A percentile compares a stretch with the other conserved stretches of the same genome.
Conservation (phyloP, 2,797 vertebrate genomes). For the Delichon dasypus region DNA sequence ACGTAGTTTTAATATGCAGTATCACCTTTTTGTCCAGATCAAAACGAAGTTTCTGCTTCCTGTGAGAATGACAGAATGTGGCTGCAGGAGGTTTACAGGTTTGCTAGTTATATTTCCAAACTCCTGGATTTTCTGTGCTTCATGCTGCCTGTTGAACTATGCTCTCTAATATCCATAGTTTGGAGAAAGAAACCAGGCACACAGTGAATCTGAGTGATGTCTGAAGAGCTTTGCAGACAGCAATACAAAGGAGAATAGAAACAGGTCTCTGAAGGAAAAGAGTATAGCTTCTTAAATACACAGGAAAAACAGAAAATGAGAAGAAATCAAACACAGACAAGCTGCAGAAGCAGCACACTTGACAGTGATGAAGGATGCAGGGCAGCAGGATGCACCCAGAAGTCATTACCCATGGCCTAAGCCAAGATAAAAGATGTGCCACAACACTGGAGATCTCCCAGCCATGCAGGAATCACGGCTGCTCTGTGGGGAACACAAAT, state of each 20-base stretch:
- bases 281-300: neutral
- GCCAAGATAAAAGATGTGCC: neutral
- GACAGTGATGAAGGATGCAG: neutral
- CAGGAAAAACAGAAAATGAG: neutral
- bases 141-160: neutral
- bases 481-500: neutral
- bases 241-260: neutral
- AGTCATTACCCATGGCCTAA: neutral
- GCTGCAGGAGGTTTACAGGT: neutral
- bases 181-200: neutral
- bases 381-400: neutral
- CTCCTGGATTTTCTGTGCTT: neutral
- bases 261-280: neutral
- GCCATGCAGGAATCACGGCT: neutral
- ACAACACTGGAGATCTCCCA: neutral
- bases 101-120: neutral
- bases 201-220: neutral
- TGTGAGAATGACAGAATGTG: neutral
- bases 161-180: neutral
- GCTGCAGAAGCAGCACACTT: neutral
- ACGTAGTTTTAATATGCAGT: neutral
- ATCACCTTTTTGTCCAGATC: neutral
- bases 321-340: neutral
- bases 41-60: neutral
- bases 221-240: neutral